Base-by-base conservation (phyloP, 1,140 invertebrate genomes). In the Maconellicoccus hirsutus region DNA sequence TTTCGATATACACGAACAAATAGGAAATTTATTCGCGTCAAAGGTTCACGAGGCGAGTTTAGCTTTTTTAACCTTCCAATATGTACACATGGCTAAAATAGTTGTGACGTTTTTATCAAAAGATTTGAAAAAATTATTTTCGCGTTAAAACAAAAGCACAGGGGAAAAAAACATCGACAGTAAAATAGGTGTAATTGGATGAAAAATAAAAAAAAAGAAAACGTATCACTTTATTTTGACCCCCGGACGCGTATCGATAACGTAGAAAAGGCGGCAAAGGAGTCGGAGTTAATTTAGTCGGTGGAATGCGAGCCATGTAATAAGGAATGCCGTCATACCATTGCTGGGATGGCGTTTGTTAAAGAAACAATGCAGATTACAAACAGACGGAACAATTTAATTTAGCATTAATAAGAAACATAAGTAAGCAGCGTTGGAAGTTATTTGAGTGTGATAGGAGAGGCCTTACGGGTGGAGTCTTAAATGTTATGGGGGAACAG, bases 371-470 rank as follows among this genome's bases (percentile, higher is more conserved):
- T 52, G 42, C 42, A 52, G 42, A 52, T 52, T 52, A 52, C 42
- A 52, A 52, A 52, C 42, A 52, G 42, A 52, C 42, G 42, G 42
- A 52, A 52, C 42, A 52, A 52, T 52, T 52, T 52, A 52, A 52
- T 52, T 52, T 52, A 52, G 42, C 42, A 52, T 52, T 52, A 52
- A 52, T 52, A 52, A 52, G 42, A 52, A 52, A 52, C 42, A 52
- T 52, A 52, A 52, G 42, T 52, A 52, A 52, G 42, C 42, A 52
- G 42, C 42, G 42, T 52, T 52, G 42, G 42, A 52, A 52, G 42
- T 52, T 52, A 52, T 52, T 52, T 52, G 42, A 52, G 42, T 52
- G 42, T 16, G 4, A 16, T 16, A 52, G 42, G 42, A 52, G 42
- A 52, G n/a, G 42, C 10, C 2, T 6, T 19, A 6, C 3, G 42